These are phyloP conservation scores for Eristalinus aeneus DNA, from an alignment of 2,888 invertebrate species.

Conservation along the genomic window DNA sequence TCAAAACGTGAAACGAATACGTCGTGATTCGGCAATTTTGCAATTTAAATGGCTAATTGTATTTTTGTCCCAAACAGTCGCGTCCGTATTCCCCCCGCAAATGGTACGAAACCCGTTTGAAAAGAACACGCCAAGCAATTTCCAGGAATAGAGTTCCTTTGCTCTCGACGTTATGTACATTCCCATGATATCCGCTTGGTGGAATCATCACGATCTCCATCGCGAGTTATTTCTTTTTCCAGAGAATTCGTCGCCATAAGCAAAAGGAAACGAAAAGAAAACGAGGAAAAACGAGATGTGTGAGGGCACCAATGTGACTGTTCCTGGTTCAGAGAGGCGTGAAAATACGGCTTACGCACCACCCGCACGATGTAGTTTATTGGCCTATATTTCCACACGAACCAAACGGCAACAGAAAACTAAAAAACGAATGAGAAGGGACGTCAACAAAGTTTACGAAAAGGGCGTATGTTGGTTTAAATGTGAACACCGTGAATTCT, in stretches of 20 bases:
- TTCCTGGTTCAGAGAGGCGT: not conserved
- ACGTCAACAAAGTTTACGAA: not conserved
- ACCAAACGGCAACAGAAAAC: constrained; percentile 8
- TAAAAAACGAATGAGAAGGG: constrained; percentile 27
- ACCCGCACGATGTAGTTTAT: constrained; percentile 51
- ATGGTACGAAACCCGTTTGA: not conserved
- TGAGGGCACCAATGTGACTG: not conserved
- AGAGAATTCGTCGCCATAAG: not conserved
- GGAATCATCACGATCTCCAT: not conserved
- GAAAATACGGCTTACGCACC: constrained; percentile 12
- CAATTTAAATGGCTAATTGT: constrained; percentile 51
- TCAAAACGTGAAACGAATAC: constrained; percentile 45
- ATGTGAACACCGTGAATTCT: not conserved
- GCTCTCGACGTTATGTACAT: not conserved
- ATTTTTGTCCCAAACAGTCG: constrained; percentile 10
- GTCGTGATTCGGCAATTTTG: constrained; percentile 55
- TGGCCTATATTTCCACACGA: constrained; percentile 34
- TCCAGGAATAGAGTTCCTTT: not conserved
- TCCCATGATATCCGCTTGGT: not conserved
- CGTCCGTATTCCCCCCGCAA: no score
- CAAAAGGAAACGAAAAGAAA: not conserved
- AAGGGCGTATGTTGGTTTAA: not conserved
- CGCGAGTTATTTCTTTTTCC: not conserved
- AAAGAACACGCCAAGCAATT: not conserved
- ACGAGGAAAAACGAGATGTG: not conserved